Conservation (phyloP, 2,888 invertebrate species). For the Agapostemon virescens region DNA sequence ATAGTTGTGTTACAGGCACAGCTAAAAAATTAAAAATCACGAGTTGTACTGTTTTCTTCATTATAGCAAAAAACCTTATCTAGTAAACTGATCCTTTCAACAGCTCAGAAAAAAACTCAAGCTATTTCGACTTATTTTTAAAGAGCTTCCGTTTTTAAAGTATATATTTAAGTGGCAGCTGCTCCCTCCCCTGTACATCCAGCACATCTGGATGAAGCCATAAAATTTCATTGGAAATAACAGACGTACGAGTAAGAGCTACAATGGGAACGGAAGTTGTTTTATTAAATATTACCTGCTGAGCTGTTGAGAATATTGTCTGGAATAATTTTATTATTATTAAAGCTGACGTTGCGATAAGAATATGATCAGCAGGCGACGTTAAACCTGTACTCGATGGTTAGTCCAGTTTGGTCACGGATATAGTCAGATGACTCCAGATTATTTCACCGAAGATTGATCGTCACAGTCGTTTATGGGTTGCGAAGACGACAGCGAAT, state of each 20-base stretch:
- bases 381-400: background rate
- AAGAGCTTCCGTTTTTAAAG: too few relatives aligned
- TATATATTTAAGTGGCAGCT: too few relatives aligned
- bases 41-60: too few relatives aligned
- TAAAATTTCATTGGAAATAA: constrained; percentile 2
- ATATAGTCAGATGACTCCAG: constrained; percentile 16
- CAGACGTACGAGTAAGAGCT: constrained; percentile 1
- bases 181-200: too few relatives aligned
- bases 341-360: background rate
- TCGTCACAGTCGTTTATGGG: constrained; percentile 24
- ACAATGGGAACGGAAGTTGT: background rate
- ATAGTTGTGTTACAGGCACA: too few relatives aligned
- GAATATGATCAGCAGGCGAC: background rate
- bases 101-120: too few relatives aligned
- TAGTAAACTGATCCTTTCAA: too few relatives aligned
- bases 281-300: constrained; percentile 5
- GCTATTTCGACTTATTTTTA: too few relatives aligned
- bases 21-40: too few relatives aligned
- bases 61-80: too few relatives aligned
- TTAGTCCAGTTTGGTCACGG: constrained; percentile 22
- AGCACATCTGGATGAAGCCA: background rate
- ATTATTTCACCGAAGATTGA: constrained; percentile 42
- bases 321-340: constrained; percentile 6
- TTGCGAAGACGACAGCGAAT: background rate
- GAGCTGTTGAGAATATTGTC: background rate